Evolutionary conservation across 2,888 invertebrate genomes (phyloP).

Genomic region (Vannuccia rotundouncinata): DNA sequence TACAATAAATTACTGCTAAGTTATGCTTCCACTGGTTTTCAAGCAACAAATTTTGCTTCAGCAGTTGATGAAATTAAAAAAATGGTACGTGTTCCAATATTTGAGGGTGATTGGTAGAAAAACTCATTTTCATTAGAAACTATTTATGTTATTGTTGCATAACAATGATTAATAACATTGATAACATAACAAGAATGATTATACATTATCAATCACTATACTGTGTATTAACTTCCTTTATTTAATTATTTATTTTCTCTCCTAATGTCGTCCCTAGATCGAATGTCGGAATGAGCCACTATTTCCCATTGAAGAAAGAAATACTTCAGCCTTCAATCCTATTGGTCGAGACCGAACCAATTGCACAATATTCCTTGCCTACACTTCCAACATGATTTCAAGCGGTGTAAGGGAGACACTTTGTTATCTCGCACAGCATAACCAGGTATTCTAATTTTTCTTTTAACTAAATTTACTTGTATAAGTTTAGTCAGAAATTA

Average conservation of each 20-base stretch:
- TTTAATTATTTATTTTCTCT: too few species aligned
- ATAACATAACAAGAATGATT: too few species aligned
- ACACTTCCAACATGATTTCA: slow-evolving; percentile 92
- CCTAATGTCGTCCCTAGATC: too few species aligned
- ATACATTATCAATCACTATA: not conserved
- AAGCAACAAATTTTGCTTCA: slow-evolving; percentile 86
- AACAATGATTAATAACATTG: not conserved
- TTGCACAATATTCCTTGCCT: slow-evolving; percentile 89
- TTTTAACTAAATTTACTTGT: too few species aligned
- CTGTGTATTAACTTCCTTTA: slow-evolving; percentile 8
- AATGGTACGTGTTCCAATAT: too few species aligned
- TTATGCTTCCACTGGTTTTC: slow-evolving; percentile 81
- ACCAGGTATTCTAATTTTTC: too few species aligned
- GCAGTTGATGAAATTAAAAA: slow-evolving; percentile 82
- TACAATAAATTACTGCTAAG: slow-evolving; percentile 74
- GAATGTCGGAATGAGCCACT: slow-evolving; percentile 67
- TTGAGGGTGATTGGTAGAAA: too few species aligned
- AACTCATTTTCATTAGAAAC: too few species aligned
- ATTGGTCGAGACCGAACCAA: slow-evolving; percentile 52
- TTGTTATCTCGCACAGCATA: slow-evolving; percentile 74
- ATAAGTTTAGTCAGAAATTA: too few species aligned
- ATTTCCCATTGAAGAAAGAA: slow-evolving; percentile 63
- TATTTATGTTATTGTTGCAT: not conserved
- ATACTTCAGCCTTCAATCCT: slow-evolving; percentile 70
- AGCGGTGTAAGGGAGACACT: slow-evolving; percentile 86